Percentiles rank a stretch among this genome's conserved stretches.
phyloP scores from a whole-genome alignment of 1,140 invertebrate species.

The Drosophila orena region DNA sequence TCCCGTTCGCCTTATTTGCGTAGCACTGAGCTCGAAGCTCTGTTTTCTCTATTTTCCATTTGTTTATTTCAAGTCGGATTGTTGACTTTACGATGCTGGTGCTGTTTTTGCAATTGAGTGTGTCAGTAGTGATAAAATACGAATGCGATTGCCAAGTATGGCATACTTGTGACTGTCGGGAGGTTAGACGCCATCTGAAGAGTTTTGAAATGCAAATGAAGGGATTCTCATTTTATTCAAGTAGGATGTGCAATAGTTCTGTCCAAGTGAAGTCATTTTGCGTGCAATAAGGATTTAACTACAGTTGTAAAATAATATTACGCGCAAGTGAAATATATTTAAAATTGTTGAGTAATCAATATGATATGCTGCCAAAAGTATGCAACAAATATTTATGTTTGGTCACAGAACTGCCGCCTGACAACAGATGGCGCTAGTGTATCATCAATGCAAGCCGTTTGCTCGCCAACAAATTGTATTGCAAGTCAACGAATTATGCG shows the following conservation, averaged over 20 bases:
- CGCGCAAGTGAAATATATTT: not conserved
- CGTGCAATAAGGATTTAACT: conserved; percentile 1
- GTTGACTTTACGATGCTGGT: conserved; percentile 41
- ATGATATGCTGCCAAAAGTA: conserved; percentile 4
- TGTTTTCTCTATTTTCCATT: conserved; percentile 30
- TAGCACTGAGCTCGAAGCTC: conserved; percentile 22
- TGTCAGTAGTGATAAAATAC: conserved; percentile 33
- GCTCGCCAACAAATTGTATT: too few relatives aligned
- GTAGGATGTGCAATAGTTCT: not conserved
- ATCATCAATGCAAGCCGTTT: not conserved
- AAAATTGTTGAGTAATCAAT: not conserved
- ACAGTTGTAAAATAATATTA: not conserved
- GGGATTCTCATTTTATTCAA: not conserved
- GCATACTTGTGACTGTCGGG: conserved; percentile 11
- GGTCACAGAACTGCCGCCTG: not conserved
- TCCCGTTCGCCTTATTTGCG: conserved; percentile 16
- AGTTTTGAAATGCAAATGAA: not conserved
- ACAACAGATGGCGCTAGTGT: conserved; percentile 1
- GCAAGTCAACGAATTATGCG: too few relatives aligned
- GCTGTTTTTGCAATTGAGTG: conserved; percentile 26
- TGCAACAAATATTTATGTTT: not conserved
- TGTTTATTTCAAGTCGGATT: conserved; percentile 39
- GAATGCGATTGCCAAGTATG: not conserved
- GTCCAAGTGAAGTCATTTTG: not conserved
- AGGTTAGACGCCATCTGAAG: conserved; percentile 18